Percentiles rank a stretch among this genome's conserved stretches.
These are phyloP conservation scores for Steinernema feltiae DNA, from an alignment of 1,140 invertebrate genomes.

Conservation along the genomic window DNA sequence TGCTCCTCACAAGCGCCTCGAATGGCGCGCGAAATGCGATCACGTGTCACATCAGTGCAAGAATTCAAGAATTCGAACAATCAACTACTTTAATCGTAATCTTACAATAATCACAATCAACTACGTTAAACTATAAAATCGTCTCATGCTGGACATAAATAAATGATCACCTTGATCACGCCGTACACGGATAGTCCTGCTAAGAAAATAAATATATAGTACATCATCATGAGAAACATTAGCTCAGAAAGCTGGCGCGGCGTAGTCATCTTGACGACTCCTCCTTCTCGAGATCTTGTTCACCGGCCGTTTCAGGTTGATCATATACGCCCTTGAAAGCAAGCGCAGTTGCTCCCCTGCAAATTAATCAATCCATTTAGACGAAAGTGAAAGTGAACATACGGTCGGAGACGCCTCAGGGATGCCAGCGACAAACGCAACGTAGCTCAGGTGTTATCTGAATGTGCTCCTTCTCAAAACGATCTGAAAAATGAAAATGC, in stretches of 20 bases:
- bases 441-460: conserved; percentile 91
- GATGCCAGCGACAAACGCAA: conserved; percentile 95
- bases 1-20: too few relatives aligned
- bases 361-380: conserved; percentile 18
- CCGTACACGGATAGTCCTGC: not conserved
- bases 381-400: conserved; percentile 61
- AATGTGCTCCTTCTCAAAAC: conserved; percentile 93
- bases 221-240: not conserved
- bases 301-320: conserved; percentile 92
- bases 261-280: conserved; percentile 63
- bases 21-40: too few relatives aligned
- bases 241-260: not conserved
- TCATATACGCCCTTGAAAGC: conserved; percentile 82
- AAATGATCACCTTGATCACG: not conserved
- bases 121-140: not conserved
- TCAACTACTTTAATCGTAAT: too few relatives aligned
- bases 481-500: conserved; percentile 63
- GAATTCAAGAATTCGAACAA: too few relatives aligned
- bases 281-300: conserved; percentile 83
- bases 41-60: too few relatives aligned
- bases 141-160: not conserved
- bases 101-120: not conserved
- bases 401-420: conserved; percentile 89
- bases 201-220: not conserved
- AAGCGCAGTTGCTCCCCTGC: conserved; percentile 57